These are phyloP conservation scores for Palythoa caribaeorum DNA, from an alignment of 92 coral and sea anemone genomes.

Conservation along the genomic window DNA sequence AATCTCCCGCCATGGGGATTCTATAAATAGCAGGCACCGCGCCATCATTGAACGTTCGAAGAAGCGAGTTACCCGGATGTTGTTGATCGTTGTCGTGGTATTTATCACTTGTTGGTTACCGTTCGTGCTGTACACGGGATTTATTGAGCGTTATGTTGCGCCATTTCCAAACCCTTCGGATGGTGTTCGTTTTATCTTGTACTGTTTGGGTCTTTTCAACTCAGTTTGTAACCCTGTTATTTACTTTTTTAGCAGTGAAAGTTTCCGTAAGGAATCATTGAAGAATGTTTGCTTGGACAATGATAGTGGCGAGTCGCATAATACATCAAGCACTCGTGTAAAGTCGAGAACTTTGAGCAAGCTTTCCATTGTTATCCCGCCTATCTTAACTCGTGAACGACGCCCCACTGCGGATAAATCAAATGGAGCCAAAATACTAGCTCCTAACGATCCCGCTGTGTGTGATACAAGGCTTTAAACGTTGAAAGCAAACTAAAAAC, in stretches of 20 bases:
- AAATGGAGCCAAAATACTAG: not conserved
- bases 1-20: constrained; percentile 75
- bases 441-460: not conserved
- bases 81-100: constrained; percentile 74
- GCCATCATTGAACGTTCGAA: constrained; percentile 68
- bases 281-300: constrained; percentile 75
- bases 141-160: constrained; percentile 84
- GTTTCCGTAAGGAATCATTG: constrained; percentile 73
- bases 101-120: constrained; percentile 84
- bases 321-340: not conserved
- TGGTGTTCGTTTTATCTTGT: constrained; percentile 63
- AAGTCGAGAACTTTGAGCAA: constrained; percentile 21
- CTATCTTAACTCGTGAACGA: constrained; percentile 17
- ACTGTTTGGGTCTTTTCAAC: constrained; percentile 79
- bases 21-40: constrained; percentile 56
- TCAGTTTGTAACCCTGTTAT: constrained; percentile 87
- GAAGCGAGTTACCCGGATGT: constrained; percentile 79
- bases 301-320: not conserved
- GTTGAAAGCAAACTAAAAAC: not conserved
- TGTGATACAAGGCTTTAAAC: constrained; percentile 29
- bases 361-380: constrained; percentile 22
- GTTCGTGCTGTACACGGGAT: constrained; percentile 77
- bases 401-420: not conserved
- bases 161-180: constrained; percentile 89
- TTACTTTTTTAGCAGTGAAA: constrained; percentile 82